A percentile compares a stretch with the other conserved stretches of the same genome.
phyloP scores from a whole-genome alignment of 2,888 invertebrate genomes.

The Oscheius sp. region DNA sequence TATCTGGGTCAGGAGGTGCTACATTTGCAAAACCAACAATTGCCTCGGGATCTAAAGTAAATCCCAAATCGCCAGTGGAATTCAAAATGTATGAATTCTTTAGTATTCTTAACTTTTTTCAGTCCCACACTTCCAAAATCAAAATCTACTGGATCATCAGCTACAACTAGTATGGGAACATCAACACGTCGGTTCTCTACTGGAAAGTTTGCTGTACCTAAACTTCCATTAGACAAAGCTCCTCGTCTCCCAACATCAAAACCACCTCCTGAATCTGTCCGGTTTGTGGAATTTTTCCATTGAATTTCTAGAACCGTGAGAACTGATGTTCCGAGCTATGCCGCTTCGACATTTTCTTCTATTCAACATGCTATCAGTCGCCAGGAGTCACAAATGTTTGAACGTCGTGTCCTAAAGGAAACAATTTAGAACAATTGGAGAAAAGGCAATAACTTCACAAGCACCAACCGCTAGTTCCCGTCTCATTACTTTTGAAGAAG shows the following conservation, averaged over 20 bases:
- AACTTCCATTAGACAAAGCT: too few relatives aligned
- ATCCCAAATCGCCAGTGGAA: background rate
- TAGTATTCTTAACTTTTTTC: background rate
- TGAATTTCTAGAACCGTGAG: conserved; percentile 2
- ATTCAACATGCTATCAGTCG: too few relatives aligned
- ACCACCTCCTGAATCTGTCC: too few relatives aligned
- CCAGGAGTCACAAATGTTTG: too few relatives aligned
- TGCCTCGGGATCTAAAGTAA: background rate
- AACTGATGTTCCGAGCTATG: conserved; percentile 9
- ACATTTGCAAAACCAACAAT: background rate
- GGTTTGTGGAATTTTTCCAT: too few relatives aligned
- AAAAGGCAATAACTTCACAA: too few relatives aligned
- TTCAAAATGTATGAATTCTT: conserved; percentile 2
- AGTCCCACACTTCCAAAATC: conserved; percentile 5
- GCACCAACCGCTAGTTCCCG: too few relatives aligned
- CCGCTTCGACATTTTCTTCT: conserved; percentile 11
- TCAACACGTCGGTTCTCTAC: too few relatives aligned
- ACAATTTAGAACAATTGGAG: too few relatives aligned
- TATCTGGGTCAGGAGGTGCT: background rate
- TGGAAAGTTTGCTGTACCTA: background rate
- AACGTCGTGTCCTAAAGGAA: too few relatives aligned
- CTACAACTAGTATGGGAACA: background rate
- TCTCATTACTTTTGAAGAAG: too few relatives aligned
- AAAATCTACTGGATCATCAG: background rate
- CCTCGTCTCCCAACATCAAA: too few relatives aligned